Evolutionary conservation across 2,888 invertebrate genomes (phyloP).

Genomic region (Amphipyra berbera): DNA sequence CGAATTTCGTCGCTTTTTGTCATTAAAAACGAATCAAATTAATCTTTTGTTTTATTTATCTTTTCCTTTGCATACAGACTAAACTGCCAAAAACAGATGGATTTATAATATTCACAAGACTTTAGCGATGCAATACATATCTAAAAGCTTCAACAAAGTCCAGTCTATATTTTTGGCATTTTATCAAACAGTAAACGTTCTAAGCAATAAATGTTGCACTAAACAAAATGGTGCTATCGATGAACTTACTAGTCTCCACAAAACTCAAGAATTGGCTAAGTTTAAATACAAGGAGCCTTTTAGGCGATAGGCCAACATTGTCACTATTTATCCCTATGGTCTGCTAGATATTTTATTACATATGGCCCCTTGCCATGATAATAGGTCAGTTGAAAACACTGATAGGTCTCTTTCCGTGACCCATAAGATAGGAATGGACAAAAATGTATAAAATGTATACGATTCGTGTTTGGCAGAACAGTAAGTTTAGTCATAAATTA

Average conservation of each 20-base stretch:
- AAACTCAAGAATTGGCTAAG: constrained; percentile 6
- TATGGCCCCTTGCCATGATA: constrained; percentile 10
- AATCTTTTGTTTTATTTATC: too few relatives aligned
- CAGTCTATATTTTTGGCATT: background rate
- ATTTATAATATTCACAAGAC: too few relatives aligned
- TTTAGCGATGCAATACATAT: too few relatives aligned
- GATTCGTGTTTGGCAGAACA: too few relatives aligned
- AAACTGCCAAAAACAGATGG: too few relatives aligned
- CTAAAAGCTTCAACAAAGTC: background rate
- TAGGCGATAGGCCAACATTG: constrained; percentile 16
- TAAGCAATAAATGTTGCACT: too few relatives aligned
- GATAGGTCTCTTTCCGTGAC: constrained; percentile 17
- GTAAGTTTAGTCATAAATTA: too few relatives aligned
- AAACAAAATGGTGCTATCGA: background rate
- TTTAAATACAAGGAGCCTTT: constrained; percentile 8
- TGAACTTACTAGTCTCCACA: background rate
- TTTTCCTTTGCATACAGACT: too few relatives aligned
- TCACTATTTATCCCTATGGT: constrained; percentile 1
- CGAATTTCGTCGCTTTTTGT: too few relatives aligned
- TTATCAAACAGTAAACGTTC: background rate
- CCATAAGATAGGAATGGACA: too few relatives aligned
- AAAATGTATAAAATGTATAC: too few relatives aligned
- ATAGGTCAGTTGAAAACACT: background rate
- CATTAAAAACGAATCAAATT: too few relatives aligned
- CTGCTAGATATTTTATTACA: constrained; percentile 2